Percentiles rank a stretch among this genome's conserved stretches.
phyloP scores from a whole-genome alignment of 1,140 invertebrate genomes.

The Lordiphosa mommai region DNA sequence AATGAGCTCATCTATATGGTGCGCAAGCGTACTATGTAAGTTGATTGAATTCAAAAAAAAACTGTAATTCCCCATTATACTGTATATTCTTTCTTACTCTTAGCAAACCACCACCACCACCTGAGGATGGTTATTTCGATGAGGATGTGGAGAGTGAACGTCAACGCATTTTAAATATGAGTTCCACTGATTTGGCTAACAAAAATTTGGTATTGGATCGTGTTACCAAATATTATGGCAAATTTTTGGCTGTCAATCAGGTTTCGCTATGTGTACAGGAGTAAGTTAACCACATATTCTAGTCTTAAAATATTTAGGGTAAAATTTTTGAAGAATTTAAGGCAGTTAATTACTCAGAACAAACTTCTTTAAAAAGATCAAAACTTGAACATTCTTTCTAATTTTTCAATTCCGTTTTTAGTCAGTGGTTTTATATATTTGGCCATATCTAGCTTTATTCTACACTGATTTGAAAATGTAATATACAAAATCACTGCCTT shows the following conservation, averaged over 20 bases:
- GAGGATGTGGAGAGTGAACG: constrained; percentile 80
- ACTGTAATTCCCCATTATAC: neutral
- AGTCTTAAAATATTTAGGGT: too few relatives aligned
- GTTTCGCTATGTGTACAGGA: constrained; percentile 82
- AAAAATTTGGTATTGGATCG: constrained; percentile 80
- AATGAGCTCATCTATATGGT: constrained; percentile 45
- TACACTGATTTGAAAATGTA: too few relatives aligned
- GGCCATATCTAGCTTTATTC: too few relatives aligned
- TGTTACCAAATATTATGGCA: constrained; percentile 84
- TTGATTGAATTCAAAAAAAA: neutral
- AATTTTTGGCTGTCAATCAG: constrained; percentile 85
- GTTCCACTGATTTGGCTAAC: constrained; percentile 16
- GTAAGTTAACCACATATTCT: constrained; percentile 62
- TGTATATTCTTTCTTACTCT: neutral
- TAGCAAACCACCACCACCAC: constrained; percentile 47
- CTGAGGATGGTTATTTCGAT: constrained; percentile 55
- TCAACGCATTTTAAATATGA: constrained; percentile 59
- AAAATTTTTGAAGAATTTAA: too few relatives aligned
- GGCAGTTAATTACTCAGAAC: too few relatives aligned
- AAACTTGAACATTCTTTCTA: too few relatives aligned
- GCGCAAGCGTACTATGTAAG: constrained; percentile 31
- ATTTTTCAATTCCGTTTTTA: too few relatives aligned
- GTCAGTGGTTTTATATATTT: too few relatives aligned
- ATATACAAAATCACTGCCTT: too few relatives aligned
- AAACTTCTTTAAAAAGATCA: too few relatives aligned